Base-by-base conservation (phyloP, 2,888 invertebrate species). In the Toxonevra muliebris region DNA sequence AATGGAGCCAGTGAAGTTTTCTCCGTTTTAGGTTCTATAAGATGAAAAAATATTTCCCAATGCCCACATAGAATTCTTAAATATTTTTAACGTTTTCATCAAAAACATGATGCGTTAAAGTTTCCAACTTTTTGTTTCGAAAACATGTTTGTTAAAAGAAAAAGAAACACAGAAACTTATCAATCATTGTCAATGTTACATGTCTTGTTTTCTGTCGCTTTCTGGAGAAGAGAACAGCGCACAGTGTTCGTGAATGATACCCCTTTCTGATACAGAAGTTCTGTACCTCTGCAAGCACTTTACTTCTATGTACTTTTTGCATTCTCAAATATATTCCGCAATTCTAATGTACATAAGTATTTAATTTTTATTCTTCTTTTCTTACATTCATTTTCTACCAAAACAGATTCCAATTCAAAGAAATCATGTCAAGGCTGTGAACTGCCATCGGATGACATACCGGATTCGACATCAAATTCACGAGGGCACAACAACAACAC, bases 401-500 rank as follows among this genome's bases (percentile, higher is more conserved):
- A 73, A 74, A 75, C 74, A 86, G 87, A 88, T 83, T 85, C 86
- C 67, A 86, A 84, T 79, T 90, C 90, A 73, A 90, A 90, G 83
- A 90, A 90, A 82, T 90, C 89, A 79, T 91, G 88, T 86, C 94
- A 91, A 87, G 94, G 91, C 75, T 95, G 91, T 83, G 93, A 93
- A 82, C 87, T 90, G 84, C 93, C 90, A 68, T 89, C 90, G 59
- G 91, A 92, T 75, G 91, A 92, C 79, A 87, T 91, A 65, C 90
- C 91, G 7, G 92, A 92, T 76, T 88, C 91, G 50, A 87, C 90
- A 42, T 89, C 91, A 45, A 86, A 86, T 73, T 87, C 87, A 13
- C 87, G 91, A 72, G 91, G 91, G 62, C 89, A 92, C 80, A 92
- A 93, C 81, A 93, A 93, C 84, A 93, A 93, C 83, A 93, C 93